These are phyloP conservation scores for Saccostrea cuccullata DNA, from an alignment of 1,140 invertebrate species.

Conservation along the genomic window DNA sequence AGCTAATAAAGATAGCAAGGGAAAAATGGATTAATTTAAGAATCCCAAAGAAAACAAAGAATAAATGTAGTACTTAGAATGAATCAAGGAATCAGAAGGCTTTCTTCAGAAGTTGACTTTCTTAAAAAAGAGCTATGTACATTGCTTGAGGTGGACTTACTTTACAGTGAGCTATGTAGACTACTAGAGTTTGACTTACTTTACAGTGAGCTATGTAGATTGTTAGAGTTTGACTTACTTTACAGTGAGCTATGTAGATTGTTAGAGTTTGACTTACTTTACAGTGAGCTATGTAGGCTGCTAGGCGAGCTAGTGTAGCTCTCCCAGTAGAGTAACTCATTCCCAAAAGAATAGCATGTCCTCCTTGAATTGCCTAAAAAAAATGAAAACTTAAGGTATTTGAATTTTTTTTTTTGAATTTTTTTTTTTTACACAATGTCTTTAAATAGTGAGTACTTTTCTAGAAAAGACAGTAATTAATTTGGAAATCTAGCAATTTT, in stretches of 20 bases:
- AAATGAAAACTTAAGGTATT: not conserved
- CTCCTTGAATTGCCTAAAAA: constrained; percentile 72
- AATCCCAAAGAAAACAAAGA: too few species aligned
- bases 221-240: constrained; percentile 58
- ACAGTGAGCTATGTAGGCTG: constrained; percentile 74
- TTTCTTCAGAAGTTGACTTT: constrained; percentile 48
- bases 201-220: constrained; percentile 63
- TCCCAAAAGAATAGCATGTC: constrained; percentile 75
- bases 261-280: constrained; percentile 73
- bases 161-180: constrained; percentile 75
- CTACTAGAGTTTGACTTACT: constrained; percentile 69
- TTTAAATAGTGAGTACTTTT: too few species aligned
- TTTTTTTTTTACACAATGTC: too few species aligned
- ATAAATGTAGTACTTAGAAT: too few species aligned
- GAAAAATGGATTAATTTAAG: too few species aligned
- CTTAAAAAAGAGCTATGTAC: constrained; percentile 70
- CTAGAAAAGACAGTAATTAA: too few species aligned
- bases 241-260: constrained; percentile 74
- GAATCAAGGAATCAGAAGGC: too few species aligned
- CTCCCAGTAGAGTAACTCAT: constrained; percentile 74
- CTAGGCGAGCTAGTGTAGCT: constrained; percentile 73
- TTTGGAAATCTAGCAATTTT: too few species aligned
- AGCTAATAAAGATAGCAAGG: too few species aligned
- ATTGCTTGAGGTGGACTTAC: constrained; percentile 48
- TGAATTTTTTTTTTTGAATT: not conserved